Evolutionary conservation across 2,888 invertebrate genomes (phyloP).

Genomic region (Epiblema foenella): DNA sequence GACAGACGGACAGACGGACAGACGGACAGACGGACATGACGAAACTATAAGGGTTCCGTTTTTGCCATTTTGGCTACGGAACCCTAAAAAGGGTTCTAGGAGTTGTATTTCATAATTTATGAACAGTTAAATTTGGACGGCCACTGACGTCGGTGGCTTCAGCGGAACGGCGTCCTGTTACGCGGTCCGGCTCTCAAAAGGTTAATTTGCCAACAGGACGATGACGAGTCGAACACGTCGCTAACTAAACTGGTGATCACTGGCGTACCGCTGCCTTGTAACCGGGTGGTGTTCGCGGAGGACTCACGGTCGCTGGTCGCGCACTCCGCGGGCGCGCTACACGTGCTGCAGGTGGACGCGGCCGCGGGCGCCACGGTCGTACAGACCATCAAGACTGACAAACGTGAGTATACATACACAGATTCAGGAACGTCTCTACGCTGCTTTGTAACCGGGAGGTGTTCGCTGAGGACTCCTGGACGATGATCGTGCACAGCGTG

Average conservation of each 20-base stretch:
- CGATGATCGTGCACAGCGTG: too few species aligned
- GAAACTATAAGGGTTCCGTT: too few species aligned
- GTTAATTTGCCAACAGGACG: slow-evolving; percentile 58
- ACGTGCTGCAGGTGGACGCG: slow-evolving; percentile 68
- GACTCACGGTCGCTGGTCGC: slow-evolving; percentile 66
- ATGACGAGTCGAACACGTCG: slow-evolving; percentile 66
- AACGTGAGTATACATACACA: slow-evolving; percentile 57
- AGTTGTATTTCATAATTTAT: too few species aligned
- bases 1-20: too few species aligned
- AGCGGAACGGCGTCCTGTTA: too few species aligned
- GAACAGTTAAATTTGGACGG: too few species aligned
- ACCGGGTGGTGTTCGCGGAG: slow-evolving; percentile 64
- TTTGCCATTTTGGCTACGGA: too few species aligned
- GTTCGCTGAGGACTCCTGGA: neutral
- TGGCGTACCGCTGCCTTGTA: slow-evolving; percentile 62
- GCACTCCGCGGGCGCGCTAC: slow-evolving; percentile 58
- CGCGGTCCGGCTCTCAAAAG: too few species aligned
- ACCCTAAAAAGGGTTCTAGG: too few species aligned
- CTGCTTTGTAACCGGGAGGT: neutral
- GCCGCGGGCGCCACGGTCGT: slow-evolving; percentile 68
- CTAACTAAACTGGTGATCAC: slow-evolving; percentile 67
- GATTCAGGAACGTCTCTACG: neutral
- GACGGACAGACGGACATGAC: too few species aligned
- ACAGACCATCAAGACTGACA: slow-evolving; percentile 65
- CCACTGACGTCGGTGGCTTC: too few species aligned